Percentiles rank a stretch among this genome's conserved stretches.
phyloP scores from a whole-genome alignment of 2,113 vertebrate genomes.

The Gopherus flavomarginatus region DNA sequence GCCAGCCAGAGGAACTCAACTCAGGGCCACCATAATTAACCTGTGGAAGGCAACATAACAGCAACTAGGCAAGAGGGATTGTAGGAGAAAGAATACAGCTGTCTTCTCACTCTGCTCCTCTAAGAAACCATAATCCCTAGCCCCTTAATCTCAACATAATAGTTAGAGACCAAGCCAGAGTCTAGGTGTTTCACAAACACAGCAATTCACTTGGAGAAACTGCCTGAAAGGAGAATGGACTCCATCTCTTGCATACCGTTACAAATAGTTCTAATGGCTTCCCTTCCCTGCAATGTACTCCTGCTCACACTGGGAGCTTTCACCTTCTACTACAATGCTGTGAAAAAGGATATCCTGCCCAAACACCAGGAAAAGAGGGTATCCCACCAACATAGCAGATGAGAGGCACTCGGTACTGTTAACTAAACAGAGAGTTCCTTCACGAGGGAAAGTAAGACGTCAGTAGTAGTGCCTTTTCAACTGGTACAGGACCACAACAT shows the following conservation, averaged over 20 bases:
- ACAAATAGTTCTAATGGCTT: neutral
- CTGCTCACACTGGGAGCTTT: fast-evolving
- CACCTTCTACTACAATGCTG: fast-evolving
- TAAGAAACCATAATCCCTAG: neutral
- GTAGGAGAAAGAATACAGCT: conserved; percentile 37
- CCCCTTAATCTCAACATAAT: conserved; percentile 32
- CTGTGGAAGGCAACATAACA: conserved; percentile 61
- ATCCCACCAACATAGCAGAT: fast-evolving
- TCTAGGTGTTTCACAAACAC: neutral
- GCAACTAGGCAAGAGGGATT: conserved; percentile 16
- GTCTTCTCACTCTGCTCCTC: conserved; percentile 5
- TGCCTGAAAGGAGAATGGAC: conserved; percentile 10
- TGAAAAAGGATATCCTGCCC: neutral
- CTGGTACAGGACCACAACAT: fast-evolving
- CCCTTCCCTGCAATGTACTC: neutral
- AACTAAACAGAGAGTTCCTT: neutral
- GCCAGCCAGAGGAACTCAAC: conserved; percentile 34
- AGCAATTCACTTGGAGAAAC: neutral
- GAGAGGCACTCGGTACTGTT: neutral
- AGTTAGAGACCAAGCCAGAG: conserved; percentile 34
- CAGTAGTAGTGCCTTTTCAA: neutral
- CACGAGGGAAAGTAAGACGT: neutral
- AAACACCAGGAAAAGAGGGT: neutral
- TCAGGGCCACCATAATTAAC: conserved; percentile 75
- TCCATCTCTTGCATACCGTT: neutral